Conservation (phyloP, 2,888 invertebrate species). For the Creontiades dilutus region DNA sequence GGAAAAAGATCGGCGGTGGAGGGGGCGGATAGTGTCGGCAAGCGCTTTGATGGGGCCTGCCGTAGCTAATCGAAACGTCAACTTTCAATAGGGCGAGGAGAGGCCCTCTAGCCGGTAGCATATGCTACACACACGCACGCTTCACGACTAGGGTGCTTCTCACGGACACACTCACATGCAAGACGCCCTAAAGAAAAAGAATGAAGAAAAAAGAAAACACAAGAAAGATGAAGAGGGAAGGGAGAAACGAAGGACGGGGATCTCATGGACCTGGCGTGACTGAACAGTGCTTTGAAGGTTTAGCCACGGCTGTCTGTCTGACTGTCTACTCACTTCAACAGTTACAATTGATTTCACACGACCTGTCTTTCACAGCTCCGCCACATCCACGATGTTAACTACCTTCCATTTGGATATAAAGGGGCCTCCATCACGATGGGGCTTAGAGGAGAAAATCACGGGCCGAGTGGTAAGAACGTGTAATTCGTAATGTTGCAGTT, state of each 20-base stretch:
- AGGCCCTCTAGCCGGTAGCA: slow-evolving; percentile 53
- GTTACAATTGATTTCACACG: slow-evolving; percentile 70
- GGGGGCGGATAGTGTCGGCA: slow-evolving; percentile 56
- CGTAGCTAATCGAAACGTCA: slow-evolving; percentile 71
- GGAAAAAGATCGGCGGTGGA: background rate
- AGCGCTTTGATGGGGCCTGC: slow-evolving; percentile 65
- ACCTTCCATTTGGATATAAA: slow-evolving; percentile 69
- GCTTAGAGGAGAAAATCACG: slow-evolving; percentile 54
- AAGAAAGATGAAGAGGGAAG: slow-evolving; percentile 54
- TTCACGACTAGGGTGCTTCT: slow-evolving; percentile 44
- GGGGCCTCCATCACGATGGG: slow-evolving; percentile 50
- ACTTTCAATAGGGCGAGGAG: slow-evolving; percentile 68
- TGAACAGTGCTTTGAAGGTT: slow-evolving; percentile 64
- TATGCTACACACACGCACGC: slow-evolving; percentile 65
- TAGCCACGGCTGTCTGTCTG: slow-evolving; percentile 70
- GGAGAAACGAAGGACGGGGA: slow-evolving; percentile 44
- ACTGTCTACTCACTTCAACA: slow-evolving; percentile 69
- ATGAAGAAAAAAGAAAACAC: slow-evolving; percentile 30
- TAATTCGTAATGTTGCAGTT: slow-evolving; percentile 70
- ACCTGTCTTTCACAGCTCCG: slow-evolving; percentile 68
- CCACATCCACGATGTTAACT: slow-evolving; percentile 56
- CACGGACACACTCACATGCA: slow-evolving; percentile 36
- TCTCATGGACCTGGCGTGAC: slow-evolving; percentile 58
- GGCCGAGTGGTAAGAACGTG: slow-evolving; percentile 46
- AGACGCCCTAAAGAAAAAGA: background rate